Evolutionary conservation across 2,888 invertebrate genomes (phyloP), one percentile per base, ranked within the genome.

Genomic region (Rutpela maculata): DNA sequence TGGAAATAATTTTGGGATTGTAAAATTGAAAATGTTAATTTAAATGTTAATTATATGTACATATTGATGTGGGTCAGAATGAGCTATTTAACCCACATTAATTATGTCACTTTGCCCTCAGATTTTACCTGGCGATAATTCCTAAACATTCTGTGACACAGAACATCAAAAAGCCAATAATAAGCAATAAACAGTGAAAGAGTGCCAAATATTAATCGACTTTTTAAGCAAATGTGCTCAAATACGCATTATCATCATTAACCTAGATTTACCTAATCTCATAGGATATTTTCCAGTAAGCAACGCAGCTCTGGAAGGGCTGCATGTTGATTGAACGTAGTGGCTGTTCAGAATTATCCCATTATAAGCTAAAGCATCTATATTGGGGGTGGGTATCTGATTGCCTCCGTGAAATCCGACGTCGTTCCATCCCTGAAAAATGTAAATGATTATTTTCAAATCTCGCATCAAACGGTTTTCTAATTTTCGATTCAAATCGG

Each of bases 271-370:
- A 94, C 96, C 95, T 83, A 94, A 92, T 88, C 95, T 93, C 89
- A 97, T 95, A 0, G 98, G 97, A 91, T 97, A 96, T 90, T 94
- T 94, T 56, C 98, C 98, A 0, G 97, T 96, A 59, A 96, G 92
- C 9, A 97, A 91, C 0, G 97, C 95, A 0, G 95, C 92, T 75
- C 97, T 92, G 0, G 97, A 96, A 0, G 97, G 96, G 0, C 97
- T 96, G 86, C 98, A 97, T 69, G 96, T 93, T 0, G 97, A 94
- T 81, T 96, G 94, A 0, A 95, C 95, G 88, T 98, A 98, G 86
- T 96, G 95, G 85, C 95, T 95, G 88, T 97, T 96, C 35, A 98
- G 90, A 75, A 97, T 94, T 19, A 97, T 93, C 3, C 98, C 97
- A 86, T 95, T 94, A 87, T 95, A 95, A 0, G 95, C 98, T 80